Base-by-base conservation (phyloP, 2,797 vertebrate genomes). In the Neomorphus geoffroyi region DNA sequence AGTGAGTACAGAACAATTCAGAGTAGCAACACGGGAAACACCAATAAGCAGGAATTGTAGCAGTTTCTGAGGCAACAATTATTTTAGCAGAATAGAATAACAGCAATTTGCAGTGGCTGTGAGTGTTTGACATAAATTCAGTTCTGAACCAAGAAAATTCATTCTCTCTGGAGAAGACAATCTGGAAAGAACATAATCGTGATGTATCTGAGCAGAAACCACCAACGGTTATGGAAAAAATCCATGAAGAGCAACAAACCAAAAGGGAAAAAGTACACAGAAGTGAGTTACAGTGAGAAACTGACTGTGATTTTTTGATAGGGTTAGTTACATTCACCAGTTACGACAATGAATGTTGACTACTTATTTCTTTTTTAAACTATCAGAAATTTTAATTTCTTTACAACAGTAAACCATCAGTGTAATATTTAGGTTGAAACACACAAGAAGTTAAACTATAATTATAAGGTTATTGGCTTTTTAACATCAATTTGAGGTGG, bases 401-500 rank as follows among this genome's bases (percentile, higher is more conserved):
- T 69, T 73, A 22, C 6, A 46, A 18, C 19, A n/a, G 1, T 50
- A 33, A 67, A 41, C 7, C 22, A 61, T 26, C 3, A 51, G 15
- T 6, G 1, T 48, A 53, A 37, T 50, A 78, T 79, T 84, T 90
- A 33, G 48, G 7, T 53, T 56, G 28, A 77, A 85, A 62, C 6
- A 70, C 18, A 65, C 1, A 85, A 67, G 21, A 70, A 32, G 2
- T 43, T 56, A 13, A 78, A 0, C 19, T 30, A n/a, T 28, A 54
- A 21, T 9, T 35, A 1, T 41, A 18, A 54, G 4, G 5, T 45
- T 80, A 39, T 32, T 46, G 8, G 24, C 10, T 50, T 74, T 65
- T 84, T 75, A 13, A 22, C 6, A 37, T 56, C 1, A 1, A 2
- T 11, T 35, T 10, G 4, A 7, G 4, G 11, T 33, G 15, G 5